phyloP scores from a whole-genome alignment of 1,140 invertebrate species.

The Halyomorpha halys region DNA sequence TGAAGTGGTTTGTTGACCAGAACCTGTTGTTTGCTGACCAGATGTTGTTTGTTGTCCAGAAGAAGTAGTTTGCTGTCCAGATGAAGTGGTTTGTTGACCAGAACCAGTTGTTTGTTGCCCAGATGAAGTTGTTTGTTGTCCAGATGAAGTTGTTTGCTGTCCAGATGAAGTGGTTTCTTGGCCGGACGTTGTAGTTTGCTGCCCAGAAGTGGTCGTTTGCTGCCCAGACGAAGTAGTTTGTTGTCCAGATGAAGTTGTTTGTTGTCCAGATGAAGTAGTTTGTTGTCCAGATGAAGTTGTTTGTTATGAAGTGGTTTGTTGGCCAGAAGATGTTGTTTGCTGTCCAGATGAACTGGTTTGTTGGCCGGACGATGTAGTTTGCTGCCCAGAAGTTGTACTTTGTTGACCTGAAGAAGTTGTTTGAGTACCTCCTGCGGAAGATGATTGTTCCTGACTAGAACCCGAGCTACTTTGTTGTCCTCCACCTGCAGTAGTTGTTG shows the following conservation, averaged over 20 bases:
- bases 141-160: conserved; percentile 20
- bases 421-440: conserved; percentile 23
- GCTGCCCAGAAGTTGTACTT: conserved; percentile 23
- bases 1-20: conserved; percentile 4
- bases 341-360: not conserved
- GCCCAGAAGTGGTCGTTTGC: conserved; percentile 7
- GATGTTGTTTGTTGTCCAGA: conserved; percentile 20
- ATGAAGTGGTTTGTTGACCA: conserved; percentile 23
- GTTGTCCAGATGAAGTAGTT: not conserved
- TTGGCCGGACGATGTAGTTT: conserved; percentile 25
- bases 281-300: conserved; percentile 19
- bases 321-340: not conserved
- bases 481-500: conserved; percentile 23
- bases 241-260: conserved; percentile 12
- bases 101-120: conserved; percentile 24
- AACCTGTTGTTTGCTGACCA: not conserved
- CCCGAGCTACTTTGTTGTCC: conserved; percentile 21
- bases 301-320: not conserved
- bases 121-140: conserved; percentile 4
- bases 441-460: conserved; percentile 24
- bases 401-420: conserved; percentile 24
- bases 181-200: conserved; percentile 20
- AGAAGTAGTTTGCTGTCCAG: conserved; percentile 23
- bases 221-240: conserved; percentile 23
- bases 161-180: conserved; percentile 21